Conservation (phyloP, 2,113 vertebrate genomes). For the Miniopterus natalensis region DNA sequence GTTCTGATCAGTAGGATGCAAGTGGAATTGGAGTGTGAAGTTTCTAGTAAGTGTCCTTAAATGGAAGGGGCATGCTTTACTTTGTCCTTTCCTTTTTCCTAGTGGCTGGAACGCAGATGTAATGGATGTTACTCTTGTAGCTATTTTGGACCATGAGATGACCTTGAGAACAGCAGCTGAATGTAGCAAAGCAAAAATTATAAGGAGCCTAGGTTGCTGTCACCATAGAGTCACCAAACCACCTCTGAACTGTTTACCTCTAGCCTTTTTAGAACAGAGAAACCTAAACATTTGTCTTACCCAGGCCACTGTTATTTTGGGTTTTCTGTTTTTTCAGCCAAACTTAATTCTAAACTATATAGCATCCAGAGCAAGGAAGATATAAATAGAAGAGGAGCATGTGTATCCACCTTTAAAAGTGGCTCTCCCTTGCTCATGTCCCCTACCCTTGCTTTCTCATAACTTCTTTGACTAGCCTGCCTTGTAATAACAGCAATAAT, state of each 20-base stretch:
- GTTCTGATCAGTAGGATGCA: background rate
- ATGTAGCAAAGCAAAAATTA: background rate
- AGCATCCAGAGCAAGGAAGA: background rate
- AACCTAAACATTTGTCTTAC: background rate
- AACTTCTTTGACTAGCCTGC: background rate
- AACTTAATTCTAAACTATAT: background rate
- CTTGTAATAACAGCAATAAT: no score
- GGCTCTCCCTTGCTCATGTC: background rate
- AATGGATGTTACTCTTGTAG: background rate
- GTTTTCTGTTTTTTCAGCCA: background rate
- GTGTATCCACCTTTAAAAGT: background rate
- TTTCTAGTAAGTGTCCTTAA: background rate
- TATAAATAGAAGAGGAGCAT: background rate
- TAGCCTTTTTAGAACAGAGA: background rate
- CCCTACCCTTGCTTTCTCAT: accelerated
- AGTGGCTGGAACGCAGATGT: background rate
- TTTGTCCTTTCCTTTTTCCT: background rate
- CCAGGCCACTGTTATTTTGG: background rate
- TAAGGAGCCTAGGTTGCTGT: background rate
- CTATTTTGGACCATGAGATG: background rate
- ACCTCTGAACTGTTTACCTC: background rate
- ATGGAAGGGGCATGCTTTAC: background rate
- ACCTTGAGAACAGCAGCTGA: background rate
- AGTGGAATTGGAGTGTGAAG: background rate
- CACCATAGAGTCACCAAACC: background rate